Percentiles rank a stretch among this genome's conserved stretches.
Conservation (phyloP, 2,797 vertebrate species). For the Zonotrichia albicollis region DNA sequence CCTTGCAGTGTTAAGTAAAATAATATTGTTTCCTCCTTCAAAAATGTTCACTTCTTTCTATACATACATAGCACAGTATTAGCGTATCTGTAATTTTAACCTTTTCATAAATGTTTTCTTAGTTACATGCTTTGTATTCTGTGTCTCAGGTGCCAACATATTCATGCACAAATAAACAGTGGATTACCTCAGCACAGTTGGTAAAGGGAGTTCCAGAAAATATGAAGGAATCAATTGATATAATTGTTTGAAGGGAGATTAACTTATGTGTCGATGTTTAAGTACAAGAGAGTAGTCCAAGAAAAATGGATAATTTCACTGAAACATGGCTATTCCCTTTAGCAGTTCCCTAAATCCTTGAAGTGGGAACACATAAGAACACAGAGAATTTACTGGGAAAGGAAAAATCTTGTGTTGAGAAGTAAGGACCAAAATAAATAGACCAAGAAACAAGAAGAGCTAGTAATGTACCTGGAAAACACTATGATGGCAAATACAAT, state of each 20-base stretch:
- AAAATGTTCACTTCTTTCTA: not conserved
- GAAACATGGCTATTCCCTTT: not conserved
- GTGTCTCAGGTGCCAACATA: not conserved
- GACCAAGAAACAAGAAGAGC: not conserved
- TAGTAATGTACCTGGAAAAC: not conserved
- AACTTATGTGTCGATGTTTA: not conserved
- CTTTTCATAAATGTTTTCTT: constrained; percentile 2
- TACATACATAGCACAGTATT: not conserved
- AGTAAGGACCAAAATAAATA: not conserved
- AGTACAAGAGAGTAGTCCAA: not conserved
- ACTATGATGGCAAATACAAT: not conserved
- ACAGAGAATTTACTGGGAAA: not conserved
- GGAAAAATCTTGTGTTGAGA: not conserved
- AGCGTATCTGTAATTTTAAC: not conserved
- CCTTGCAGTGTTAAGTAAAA: not conserved
- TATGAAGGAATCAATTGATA: not conserved
- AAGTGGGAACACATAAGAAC: not conserved
- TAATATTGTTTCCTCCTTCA: not conserved
- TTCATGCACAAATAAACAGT: not conserved
- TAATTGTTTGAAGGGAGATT: not conserved
- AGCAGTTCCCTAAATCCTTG: not conserved
- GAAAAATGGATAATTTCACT: not conserved
- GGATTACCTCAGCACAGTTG: not conserved
- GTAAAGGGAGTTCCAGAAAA: not conserved
- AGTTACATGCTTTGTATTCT: not conserved